These are phyloP conservation scores for Dasyprocta punctata DNA, from an alignment of 2,113 vertebrate genomes.

Conservation along the genomic window DNA sequence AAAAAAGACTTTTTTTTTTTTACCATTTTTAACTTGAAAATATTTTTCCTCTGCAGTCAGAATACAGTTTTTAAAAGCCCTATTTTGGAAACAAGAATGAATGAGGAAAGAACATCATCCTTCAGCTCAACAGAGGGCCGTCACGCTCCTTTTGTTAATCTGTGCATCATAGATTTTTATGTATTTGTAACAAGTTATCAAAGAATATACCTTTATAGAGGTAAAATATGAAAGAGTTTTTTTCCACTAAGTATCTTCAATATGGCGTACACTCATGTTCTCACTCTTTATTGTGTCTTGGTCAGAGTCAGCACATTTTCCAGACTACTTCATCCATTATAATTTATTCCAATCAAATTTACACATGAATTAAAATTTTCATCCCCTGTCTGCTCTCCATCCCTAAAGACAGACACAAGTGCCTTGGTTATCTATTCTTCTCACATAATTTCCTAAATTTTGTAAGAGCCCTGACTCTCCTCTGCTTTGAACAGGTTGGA, in stretches of 20 bases:
- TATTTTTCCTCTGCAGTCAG: background rate
- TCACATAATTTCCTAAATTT: background rate
- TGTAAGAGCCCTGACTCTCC: background rate
- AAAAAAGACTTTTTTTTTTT: background rate
- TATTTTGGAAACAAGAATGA: constrained; percentile 4
- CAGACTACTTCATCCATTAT: background rate
- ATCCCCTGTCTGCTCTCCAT: background rate
- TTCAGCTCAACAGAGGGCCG: background rate
- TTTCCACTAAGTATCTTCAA: background rate
- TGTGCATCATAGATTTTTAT: background rate
- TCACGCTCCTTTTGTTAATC: background rate
- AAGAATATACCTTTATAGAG: background rate
- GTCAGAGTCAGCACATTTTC: background rate
- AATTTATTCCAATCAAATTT: background rate
- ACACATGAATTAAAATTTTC: background rate
- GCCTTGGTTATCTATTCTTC: background rate
- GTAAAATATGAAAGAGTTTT: background rate
- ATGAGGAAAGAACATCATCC: background rate
- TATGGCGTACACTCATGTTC: background rate
- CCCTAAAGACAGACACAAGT: background rate
- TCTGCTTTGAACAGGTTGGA: background rate
- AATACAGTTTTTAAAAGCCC: constrained; percentile 19
- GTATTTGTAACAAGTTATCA: background rate
- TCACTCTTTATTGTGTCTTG: background rate
- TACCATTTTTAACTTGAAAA: constrained; percentile 18